These are phyloP conservation scores for Isaurus tuberculatus DNA, from an alignment of 92 coral and sea anemone genomes.

Conservation along the genomic window DNA sequence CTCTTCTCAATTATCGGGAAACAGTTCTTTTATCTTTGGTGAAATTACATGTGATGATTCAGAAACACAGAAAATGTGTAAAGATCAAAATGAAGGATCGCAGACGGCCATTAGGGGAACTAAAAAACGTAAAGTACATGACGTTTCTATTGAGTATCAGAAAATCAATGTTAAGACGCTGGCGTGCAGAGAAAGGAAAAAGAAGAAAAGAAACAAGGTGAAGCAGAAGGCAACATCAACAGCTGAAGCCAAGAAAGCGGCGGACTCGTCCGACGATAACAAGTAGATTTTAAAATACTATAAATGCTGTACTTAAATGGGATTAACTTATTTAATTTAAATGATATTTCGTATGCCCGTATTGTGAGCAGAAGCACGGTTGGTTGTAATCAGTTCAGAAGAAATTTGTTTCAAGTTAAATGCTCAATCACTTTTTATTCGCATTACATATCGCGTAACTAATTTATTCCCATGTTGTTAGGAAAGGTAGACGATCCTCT, in stretches of 20 bases:
- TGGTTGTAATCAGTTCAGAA: too few species aligned
- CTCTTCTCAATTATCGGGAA: not conserved
- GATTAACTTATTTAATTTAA: too few species aligned
- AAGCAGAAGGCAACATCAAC: not conserved
- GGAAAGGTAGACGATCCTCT: too few species aligned
- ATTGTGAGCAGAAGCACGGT: too few species aligned
- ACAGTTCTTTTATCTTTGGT: not conserved
- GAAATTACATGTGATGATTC: not conserved
- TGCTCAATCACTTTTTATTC: too few species aligned
- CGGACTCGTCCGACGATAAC: not conserved
- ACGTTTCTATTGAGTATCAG: slow-evolving; percentile 29
- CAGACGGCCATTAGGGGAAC: not conserved
- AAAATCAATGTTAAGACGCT: slow-evolving; percentile 28
- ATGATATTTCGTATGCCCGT: too few species aligned
- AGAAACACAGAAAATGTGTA: not conserved
- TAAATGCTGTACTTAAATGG: not conserved
- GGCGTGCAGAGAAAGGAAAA: slow-evolving; percentile 37
- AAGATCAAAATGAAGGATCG: not conserved
- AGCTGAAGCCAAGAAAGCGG: not conserved
- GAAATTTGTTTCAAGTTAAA: too few species aligned
- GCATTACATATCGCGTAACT: too few species aligned
- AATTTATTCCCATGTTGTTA: too few species aligned
- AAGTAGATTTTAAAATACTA: not conserved
- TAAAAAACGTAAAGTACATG: slow-evolving; percentile 13
- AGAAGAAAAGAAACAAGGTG: slow-evolving; percentile 7